Evolutionary conservation across 2,797 vertebrate species (phyloP).

Genomic region (Melopsittacus undulatus): DNA sequence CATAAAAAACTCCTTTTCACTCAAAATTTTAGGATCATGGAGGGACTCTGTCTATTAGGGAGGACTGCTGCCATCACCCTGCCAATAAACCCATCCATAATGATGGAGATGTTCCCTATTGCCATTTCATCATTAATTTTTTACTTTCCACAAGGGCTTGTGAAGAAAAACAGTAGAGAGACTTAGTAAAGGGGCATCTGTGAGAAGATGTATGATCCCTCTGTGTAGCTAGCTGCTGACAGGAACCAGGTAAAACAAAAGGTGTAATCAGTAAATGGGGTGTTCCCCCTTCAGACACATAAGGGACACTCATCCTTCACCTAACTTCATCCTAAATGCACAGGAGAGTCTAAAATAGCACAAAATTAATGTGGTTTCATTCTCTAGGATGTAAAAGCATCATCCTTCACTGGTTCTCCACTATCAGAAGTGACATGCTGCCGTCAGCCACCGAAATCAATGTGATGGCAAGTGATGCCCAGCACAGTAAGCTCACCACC

Average conservation of each 20-base stretch:
- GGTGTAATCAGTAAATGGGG: not conserved
- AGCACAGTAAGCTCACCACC: fast-evolving
- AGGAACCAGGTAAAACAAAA: not conserved
- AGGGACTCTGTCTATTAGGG: not conserved
- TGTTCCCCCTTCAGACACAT: not conserved
- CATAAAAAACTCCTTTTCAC: not conserved
- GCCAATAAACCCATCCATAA: not conserved
- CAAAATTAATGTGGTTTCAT: not conserved
- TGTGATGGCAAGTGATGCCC: not conserved
- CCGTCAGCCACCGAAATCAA: not conserved
- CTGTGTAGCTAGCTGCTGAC: not conserved
- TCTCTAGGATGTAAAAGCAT: not conserved
- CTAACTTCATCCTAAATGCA: fast-evolving
- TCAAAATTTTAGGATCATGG: not conserved
- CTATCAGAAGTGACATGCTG: not conserved
- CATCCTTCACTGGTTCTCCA: not conserved
- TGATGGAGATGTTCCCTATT: fast-evolving
- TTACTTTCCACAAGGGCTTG: not conserved
- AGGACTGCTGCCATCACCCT: not conserved
- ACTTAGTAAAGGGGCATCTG: not conserved
- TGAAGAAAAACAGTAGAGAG: not conserved
- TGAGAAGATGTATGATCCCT: not conserved
- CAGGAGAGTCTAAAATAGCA: not conserved
- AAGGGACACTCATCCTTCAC: not conserved
- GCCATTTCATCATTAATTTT: not conserved